Evolutionary conservation across 2,888 invertebrate species (phyloP).

Genomic region (Lithosia quadra): DNA sequence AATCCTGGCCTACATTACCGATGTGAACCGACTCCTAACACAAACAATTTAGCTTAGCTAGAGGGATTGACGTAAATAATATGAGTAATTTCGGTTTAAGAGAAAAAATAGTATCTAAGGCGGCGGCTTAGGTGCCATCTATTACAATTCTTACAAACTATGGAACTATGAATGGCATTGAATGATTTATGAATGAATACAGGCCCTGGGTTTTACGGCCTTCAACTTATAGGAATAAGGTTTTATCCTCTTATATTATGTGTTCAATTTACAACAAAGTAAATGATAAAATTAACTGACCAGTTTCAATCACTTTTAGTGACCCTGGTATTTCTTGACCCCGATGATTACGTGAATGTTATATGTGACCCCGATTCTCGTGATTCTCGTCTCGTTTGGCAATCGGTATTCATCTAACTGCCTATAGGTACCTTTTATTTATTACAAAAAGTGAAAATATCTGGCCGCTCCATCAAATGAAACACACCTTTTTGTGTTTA

Average conservation of each 20-base stretch:
- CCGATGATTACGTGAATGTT: background rate
- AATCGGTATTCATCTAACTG: background rate
- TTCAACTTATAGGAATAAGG: background rate
- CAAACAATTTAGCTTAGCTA: too few species aligned
- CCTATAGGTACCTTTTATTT: background rate
- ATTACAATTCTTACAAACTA: too few species aligned
- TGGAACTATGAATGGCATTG: too few species aligned
- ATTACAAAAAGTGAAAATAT: constrained; percentile 4
- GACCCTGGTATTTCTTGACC: constrained; percentile 2
- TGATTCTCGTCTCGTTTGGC: constrained; percentile 4
- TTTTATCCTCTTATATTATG: background rate
- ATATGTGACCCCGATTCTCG: constrained; percentile 3
- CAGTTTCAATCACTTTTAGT: background rate
- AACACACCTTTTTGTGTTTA: background rate
- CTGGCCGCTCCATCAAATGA: background rate
- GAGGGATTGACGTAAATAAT: too few species aligned
- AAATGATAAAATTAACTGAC: background rate
- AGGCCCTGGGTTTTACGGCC: too few species aligned
- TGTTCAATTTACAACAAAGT: background rate
- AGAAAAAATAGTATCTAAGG: too few species aligned
- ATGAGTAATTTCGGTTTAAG: too few species aligned
- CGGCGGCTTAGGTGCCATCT: too few species aligned
- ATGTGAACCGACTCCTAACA: too few species aligned
- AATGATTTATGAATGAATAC: too few species aligned
- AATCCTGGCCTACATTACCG: too few species aligned